Base-by-base conservation (phyloP, 2,888 invertebrate genomes). In the Lycaena phlaeas region DNA sequence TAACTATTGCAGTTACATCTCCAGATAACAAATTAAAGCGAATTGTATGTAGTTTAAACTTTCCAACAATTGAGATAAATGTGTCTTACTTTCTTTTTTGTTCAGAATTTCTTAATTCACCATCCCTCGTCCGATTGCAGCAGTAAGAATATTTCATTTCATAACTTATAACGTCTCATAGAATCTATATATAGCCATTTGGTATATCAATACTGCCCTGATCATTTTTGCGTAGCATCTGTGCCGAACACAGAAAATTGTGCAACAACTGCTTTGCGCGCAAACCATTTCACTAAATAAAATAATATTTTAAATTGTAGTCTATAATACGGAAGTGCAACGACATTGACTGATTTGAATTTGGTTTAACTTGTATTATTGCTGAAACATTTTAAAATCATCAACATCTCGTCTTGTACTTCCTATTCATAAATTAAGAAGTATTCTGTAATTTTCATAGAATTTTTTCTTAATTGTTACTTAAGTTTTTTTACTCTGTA, bases 161-260 rank as follows among this genome's bases (percentile, higher is more conserved):
- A 42, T 42, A 45, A 53, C 44, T 55, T 61, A 61, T 55, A 60
- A 62, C 61, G 59, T 57, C 54, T 57, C 61, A 60, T 59, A 66
- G 53, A 65, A 59, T 31, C 63, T 66, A 59, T 70, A 69, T 69
- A 58, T 70, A 75, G 59, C 57, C 68, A 71, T 81, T 81, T 78
- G 81, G 78, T 77, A 73, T 70, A 54, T 65, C 57, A 79, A 79
- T 79, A 81, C 81, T 81, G 79, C 63, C 69, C 68, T 62, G 70
- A 68, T 67, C 53, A 58, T 59, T 54, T 59, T 57, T 27, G 34
- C 22, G 18, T 39, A 37, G 27, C 27, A 42, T 31, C 37, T 27
- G 11, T 27, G 17, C n/a, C 27, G 12, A 12, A 27, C 12, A 34
- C 25, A 30, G 26, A 14, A 34, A 40, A 40, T 25, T 37, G 42